A percentile compares a stretch with the other conserved stretches of the same genome.
phyloP scores from a whole-genome alignment of 2,888 invertebrate species.

The Tenodera sinensis region DNA sequence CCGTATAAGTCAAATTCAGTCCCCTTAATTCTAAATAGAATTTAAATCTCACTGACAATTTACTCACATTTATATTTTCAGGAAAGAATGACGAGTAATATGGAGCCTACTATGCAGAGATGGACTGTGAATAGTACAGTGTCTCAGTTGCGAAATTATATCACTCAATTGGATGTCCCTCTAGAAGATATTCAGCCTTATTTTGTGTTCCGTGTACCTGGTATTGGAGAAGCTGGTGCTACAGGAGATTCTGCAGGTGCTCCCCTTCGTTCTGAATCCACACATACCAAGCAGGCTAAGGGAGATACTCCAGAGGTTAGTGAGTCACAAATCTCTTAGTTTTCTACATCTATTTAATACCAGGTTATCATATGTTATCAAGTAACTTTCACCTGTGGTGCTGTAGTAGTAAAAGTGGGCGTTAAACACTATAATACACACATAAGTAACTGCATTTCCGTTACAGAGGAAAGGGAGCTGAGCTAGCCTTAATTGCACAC shows the following conservation, averaged over 20 bases:
- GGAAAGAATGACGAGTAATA: conserved; percentile 41
- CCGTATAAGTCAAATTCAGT: too few species aligned
- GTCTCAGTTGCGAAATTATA: conserved; percentile 35
- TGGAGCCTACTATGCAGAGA: conserved; percentile 43
- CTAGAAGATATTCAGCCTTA: conserved; percentile 34
- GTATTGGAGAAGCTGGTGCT: not conserved
- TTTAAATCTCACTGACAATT: too few species aligned
- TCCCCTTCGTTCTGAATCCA: not conserved
- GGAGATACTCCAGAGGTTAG: conserved; percentile 10
- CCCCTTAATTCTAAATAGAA: too few species aligned
- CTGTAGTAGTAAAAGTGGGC: too few species aligned
- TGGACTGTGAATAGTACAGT: conserved; percentile 41
- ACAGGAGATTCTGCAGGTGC: not conserved
- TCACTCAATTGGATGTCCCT: conserved; percentile 29
- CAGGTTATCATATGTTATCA: too few species aligned
- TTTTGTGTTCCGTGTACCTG: conserved; percentile 32
- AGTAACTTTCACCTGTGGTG: too few species aligned
- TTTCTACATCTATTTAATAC: too few species aligned
- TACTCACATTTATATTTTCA: conserved; percentile 32
- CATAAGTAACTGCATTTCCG: too few species aligned
- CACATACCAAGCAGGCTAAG: not conserved
- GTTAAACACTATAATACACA: too few species aligned
- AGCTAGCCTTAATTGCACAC: too few species aligned
- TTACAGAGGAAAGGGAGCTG: too few species aligned
- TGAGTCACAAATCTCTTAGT: not conserved